Percentiles rank a stretch among this genome's conserved stretches.
Conservation (phyloP, 2,113 vertebrate genomes). For the Lucifuga dentata region DNA sequence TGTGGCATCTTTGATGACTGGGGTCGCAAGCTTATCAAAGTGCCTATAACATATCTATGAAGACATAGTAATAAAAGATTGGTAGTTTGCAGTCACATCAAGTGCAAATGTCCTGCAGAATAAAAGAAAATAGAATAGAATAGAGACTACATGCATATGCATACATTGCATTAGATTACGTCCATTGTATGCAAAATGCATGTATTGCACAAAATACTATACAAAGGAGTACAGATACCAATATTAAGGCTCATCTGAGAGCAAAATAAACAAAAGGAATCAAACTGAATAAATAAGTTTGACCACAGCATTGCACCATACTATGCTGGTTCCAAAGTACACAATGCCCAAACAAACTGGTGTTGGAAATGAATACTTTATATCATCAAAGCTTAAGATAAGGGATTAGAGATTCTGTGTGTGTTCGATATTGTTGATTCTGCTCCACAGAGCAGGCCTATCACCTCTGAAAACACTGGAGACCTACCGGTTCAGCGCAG, state of each 20-base stretch:
- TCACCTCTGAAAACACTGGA: constrained; percentile 73
- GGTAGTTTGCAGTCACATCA: constrained; percentile 29
- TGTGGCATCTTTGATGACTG: constrained; percentile 17
- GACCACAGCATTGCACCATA: constrained; percentile 21
- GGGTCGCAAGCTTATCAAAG: constrained; percentile 14
- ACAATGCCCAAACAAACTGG: constrained; percentile 24
- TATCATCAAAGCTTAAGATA: constrained; percentile 61
- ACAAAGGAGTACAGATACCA: not conserved
- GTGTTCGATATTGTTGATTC: constrained; percentile 66
- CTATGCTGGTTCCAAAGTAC: constrained; percentile 12
- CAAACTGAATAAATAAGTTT: constrained; percentile 34
- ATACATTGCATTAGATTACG: no score
- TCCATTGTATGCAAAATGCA: no score
- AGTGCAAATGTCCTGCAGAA: not conserved
- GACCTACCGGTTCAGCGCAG: constrained; percentile 56
- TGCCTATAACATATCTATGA: constrained; percentile 20
- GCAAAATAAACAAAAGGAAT: not conserved
- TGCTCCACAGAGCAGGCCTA: constrained; percentile 55
- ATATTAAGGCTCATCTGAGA: constrained; percentile 21
- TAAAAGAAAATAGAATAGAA: not conserved
- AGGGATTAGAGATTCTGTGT: constrained; percentile 47
- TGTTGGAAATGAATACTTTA: constrained; percentile 50
- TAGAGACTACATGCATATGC: not conserved
- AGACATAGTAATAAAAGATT: constrained; percentile 10
- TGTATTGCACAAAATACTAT: constrained; percentile 1